Percentiles rank a stretch among this genome's conserved stretches.
These are phyloP conservation scores for Takifugu ocellatus DNA, from an alignment of 2,797 vertebrate species.

Conservation along the genomic window DNA sequence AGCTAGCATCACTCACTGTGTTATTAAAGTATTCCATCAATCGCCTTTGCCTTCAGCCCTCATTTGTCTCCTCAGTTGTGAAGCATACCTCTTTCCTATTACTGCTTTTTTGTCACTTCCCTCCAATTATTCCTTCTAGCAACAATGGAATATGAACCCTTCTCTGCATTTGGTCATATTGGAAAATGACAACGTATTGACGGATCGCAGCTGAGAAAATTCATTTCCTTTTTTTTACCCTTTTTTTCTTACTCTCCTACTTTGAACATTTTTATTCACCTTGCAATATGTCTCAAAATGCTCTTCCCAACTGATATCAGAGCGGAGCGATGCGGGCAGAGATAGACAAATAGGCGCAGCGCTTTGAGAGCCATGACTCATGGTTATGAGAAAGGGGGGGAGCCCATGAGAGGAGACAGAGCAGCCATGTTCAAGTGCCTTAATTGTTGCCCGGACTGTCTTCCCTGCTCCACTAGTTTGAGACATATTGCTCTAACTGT, in stretches of 20 bases:
- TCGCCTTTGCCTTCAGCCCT: slow-evolving; percentile 39
- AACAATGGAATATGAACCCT: slow-evolving; percentile 46
- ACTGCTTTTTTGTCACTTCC: slow-evolving; percentile 16
- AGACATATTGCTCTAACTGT: slow-evolving; percentile 70
- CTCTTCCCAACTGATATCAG: slow-evolving; percentile 39
- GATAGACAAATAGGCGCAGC: slow-evolving; percentile 35
- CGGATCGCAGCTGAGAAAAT: slow-evolving; percentile 41
- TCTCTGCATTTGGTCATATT: slow-evolving; percentile 25
- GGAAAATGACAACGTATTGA: slow-evolving; percentile 24
- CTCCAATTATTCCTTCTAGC: slow-evolving; percentile 30
- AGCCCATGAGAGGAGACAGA: slow-evolving; percentile 5
- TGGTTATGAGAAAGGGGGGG: slow-evolving; percentile 16
- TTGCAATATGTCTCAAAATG: slow-evolving; percentile 16
- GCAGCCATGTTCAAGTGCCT: slow-evolving; percentile 58
- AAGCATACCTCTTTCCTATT: slow-evolving; percentile 12
- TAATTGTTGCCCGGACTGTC: slow-evolving; percentile 68
- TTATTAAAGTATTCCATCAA: slow-evolving; percentile 56
- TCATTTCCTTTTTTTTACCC: slow-evolving; percentile 19
- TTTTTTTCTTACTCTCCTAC: not conserved
- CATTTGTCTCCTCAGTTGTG: slow-evolving; percentile 32
- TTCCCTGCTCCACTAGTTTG: slow-evolving; percentile 69
- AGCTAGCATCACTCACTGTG: slow-evolving; percentile 38
- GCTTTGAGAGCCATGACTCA: slow-evolving; percentile 41
- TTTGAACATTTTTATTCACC: slow-evolving; percentile 21
- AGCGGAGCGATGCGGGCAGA: slow-evolving; percentile 24